Conservation (phyloP, 2,888 invertebrate species). For the Lasioglossum vierecki region DNA sequence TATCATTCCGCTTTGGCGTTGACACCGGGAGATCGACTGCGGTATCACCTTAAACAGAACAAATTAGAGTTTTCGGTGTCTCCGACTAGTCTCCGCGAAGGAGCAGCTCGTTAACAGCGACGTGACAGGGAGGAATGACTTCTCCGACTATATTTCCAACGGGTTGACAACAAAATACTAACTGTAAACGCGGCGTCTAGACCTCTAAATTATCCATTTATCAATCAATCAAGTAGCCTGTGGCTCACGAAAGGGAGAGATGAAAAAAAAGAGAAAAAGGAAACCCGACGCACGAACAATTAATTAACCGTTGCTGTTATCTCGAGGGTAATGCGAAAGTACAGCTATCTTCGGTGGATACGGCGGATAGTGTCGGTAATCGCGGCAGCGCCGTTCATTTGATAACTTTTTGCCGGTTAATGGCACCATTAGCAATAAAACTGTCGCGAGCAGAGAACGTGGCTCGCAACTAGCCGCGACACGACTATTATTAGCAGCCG, state of each 20-base stretch:
- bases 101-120: not conserved
- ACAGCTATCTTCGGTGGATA: slow-evolving; percentile 26
- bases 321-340: not conserved
- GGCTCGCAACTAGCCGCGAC: slow-evolving; percentile 23
- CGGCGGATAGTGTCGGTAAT: slow-evolving; percentile 19
- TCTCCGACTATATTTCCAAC: not conserved
- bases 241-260: not conserved
- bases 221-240: not conserved
- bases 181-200: not conserved
- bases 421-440: slow-evolving; percentile 46
- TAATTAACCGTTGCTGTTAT: slow-evolving; percentile 23
- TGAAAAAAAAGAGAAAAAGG: not conserved
- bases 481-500: slow-evolving; percentile 47
- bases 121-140: not conserved
- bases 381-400: slow-evolving; percentile 14
- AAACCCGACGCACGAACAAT: slow-evolving; percentile 19
- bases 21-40: not conserved
- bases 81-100: not conserved
- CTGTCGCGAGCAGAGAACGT: slow-evolving; percentile 32
- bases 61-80: not conserved
- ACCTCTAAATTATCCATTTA: not conserved
- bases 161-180: not conserved
- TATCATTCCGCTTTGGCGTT: not conserved
- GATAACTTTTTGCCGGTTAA: slow-evolving; percentile 42
- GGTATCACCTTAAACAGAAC: not conserved